These are phyloP conservation scores for Sylvia atricapilla DNA, from an alignment of 2,113 vertebrate genomes.

Conservation along the genomic window DNA sequence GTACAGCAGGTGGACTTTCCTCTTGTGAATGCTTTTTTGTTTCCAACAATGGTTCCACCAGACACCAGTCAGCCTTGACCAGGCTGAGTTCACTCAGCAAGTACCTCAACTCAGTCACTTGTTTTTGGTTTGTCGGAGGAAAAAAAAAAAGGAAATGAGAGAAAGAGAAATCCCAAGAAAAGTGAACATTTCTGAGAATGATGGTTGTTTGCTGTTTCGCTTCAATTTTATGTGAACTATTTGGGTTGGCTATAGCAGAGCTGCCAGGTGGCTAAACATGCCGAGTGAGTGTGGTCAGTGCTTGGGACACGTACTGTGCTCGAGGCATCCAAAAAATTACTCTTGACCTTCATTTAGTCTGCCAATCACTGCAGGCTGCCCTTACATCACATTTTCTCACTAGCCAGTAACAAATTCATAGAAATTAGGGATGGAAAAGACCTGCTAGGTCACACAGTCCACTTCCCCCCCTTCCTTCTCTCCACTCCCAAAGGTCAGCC, in stretches of 20 bases:
- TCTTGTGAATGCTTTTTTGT: conserved; percentile 3
- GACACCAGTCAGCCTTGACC: background rate
- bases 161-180: conserved; percentile 65
- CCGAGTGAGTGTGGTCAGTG: conserved; percentile 66
- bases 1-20: background rate
- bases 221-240: conserved; percentile 66
- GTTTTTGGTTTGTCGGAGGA: conserved; percentile 48
- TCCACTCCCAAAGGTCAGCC: conserved; percentile 2
- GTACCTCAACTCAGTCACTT: conserved; percentile 40
- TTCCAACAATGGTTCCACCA: conserved; percentile 25
- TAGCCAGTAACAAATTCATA: conserved; percentile 40
- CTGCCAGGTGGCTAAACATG: conserved; percentile 75
- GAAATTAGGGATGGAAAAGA: conserved; percentile 49
- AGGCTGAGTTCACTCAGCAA: background rate
- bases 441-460: conserved; percentile 30
- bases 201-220: conserved; percentile 65
- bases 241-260: conserved; percentile 61
- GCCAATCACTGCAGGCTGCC: conserved; percentile 54
- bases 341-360: conserved; percentile 60
- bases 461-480: background rate
- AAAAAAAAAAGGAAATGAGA: background rate
- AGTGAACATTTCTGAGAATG: conserved; percentile 65
- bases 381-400: conserved; percentile 62
- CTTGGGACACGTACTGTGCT: conserved; percentile 49
- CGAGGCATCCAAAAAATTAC: conserved; percentile 63